These are phyloP conservation scores for Beaufortia kweichowensis DNA, from an alignment of 2,113 vertebrate species.

Conservation along the genomic window DNA sequence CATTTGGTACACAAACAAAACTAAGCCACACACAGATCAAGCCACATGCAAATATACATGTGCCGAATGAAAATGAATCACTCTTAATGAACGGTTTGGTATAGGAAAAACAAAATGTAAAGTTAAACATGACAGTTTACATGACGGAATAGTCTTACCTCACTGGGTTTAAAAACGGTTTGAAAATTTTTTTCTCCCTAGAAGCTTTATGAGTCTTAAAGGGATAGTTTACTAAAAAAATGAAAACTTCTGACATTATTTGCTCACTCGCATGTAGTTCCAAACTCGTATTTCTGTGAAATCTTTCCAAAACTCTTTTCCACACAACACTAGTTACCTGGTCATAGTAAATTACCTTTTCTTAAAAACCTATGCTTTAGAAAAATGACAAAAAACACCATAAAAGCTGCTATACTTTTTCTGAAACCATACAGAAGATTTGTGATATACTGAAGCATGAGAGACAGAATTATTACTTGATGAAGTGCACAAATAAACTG, in stretches of 20 bases:
- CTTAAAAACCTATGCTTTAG: too few species aligned
- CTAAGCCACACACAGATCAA: slow-evolving; percentile 31
- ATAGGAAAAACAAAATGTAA: slow-evolving; percentile 13
- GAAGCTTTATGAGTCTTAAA: neutral
- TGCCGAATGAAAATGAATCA: neutral
- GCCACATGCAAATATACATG: slow-evolving; percentile 36
- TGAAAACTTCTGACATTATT: too few species aligned
- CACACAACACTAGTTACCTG: too few species aligned
- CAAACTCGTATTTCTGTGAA: too few species aligned
- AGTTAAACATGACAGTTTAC: slow-evolving; percentile 20
- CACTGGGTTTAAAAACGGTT: neutral
- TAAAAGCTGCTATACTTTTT: too few species aligned
- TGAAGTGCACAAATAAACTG: neutral
- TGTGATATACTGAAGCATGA: too few species aligned
- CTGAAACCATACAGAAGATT: too few species aligned
- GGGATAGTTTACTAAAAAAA: neutral
- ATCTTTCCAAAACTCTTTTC: too few species aligned
- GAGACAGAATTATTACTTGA: too few species aligned
- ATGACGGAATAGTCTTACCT: slow-evolving; percentile 5
- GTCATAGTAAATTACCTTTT: too few species aligned
- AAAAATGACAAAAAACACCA: too few species aligned
- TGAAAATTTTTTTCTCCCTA: neutral
- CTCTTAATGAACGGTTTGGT: slow-evolving; percentile 12
- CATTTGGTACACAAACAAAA: slow-evolving; percentile 21
- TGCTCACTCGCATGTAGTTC: too few species aligned